These are phyloP conservation scores for Plagiodera versicolora DNA, from an alignment of 2,888 invertebrate species.

Conservation along the genomic window DNA sequence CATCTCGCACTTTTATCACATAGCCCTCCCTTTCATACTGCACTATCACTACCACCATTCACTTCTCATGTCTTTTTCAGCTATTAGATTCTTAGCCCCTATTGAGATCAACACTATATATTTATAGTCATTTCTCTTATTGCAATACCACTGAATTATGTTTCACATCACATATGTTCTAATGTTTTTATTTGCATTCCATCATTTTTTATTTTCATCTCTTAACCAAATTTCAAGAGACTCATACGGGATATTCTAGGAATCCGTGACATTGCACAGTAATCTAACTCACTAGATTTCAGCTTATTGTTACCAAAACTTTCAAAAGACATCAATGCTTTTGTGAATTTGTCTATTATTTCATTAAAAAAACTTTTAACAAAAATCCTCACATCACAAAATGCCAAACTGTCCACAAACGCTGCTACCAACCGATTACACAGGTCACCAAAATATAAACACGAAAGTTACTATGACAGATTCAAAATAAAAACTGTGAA, in stretches of 20 bases:
- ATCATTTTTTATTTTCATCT: constrained; percentile 57
- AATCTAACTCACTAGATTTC: constrained; percentile 45
- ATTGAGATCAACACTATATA: constrained; percentile 37
- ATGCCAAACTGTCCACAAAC: constrained; percentile 58
- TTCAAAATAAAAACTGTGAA: constrained; percentile 29
- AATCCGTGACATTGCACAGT: constrained; percentile 47
- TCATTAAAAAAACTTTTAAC: constrained; percentile 55
- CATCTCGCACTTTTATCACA: constrained; percentile 51
- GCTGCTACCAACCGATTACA: constrained; percentile 52
- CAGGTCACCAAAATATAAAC: constrained; percentile 35
- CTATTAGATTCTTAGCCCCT: constrained; percentile 38
- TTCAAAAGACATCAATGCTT: constrained; percentile 48
- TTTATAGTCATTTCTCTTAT: constrained; percentile 46
- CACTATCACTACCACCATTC: constrained; percentile 47
- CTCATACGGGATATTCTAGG: constrained; percentile 47
- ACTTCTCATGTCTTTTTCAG: constrained; percentile 45
- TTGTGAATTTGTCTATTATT: constrained; percentile 47
- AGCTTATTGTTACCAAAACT: constrained; percentile 40
- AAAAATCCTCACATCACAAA: constrained; percentile 56
- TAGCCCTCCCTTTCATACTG: constrained; percentile 51
- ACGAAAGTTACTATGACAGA: constrained; percentile 38
- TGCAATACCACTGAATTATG: constrained; percentile 50
- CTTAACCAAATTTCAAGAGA: constrained; percentile 55
- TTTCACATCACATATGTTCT: constrained; percentile 56
- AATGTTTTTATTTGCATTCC: constrained; percentile 58